Conservation (phyloP, 2,113 vertebrate species). For the Pollimyrus isidori region DNA sequence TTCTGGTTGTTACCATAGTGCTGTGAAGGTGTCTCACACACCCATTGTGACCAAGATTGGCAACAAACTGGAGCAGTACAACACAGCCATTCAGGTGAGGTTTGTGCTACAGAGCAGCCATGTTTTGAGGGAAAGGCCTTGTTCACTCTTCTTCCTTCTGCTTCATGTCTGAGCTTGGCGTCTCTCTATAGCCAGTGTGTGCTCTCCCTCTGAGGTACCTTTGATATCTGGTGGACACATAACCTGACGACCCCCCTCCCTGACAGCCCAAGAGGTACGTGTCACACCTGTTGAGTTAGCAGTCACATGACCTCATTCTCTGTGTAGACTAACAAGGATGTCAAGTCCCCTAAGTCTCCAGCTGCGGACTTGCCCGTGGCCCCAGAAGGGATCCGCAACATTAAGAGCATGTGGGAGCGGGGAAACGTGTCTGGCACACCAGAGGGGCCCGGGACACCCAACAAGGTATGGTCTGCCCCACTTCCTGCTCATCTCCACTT, state of each 20-base stretch:
- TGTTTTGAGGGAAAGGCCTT: not conserved
- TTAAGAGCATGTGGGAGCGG: slow-evolving; percentile 98
- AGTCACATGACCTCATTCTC: not conserved
- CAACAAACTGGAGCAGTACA: slow-evolving; percentile 84
- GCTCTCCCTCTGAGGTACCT: not conserved
- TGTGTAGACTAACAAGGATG: slow-evolving; percentile 73
- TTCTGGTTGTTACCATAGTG: slow-evolving; percentile 42
- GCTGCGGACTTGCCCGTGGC: slow-evolving; percentile 72
- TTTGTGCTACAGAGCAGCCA: not conserved
- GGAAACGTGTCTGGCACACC: slow-evolving; percentile 73
- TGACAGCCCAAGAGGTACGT: not conserved
- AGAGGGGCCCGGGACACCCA: slow-evolving; percentile 59
- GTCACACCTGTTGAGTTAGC: not conserved
- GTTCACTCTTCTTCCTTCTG: not conserved
- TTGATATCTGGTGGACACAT: not conserved
- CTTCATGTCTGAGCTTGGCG: not conserved
- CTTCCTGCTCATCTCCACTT: not conserved
- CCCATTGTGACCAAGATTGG: slow-evolving; percentile 86
- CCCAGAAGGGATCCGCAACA: slow-evolving; percentile 76
- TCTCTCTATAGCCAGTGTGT: not conserved
- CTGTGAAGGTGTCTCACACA: slow-evolving; percentile 69
- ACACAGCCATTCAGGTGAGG: slow-evolving; percentile 82
- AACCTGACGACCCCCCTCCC: not conserved
- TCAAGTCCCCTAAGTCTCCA: slow-evolving; percentile 66
- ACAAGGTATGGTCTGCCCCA: slow-evolving; percentile 63